Conservation (phyloP, 2,888 invertebrate genomes). For the Scaptomyza flava region DNA sequence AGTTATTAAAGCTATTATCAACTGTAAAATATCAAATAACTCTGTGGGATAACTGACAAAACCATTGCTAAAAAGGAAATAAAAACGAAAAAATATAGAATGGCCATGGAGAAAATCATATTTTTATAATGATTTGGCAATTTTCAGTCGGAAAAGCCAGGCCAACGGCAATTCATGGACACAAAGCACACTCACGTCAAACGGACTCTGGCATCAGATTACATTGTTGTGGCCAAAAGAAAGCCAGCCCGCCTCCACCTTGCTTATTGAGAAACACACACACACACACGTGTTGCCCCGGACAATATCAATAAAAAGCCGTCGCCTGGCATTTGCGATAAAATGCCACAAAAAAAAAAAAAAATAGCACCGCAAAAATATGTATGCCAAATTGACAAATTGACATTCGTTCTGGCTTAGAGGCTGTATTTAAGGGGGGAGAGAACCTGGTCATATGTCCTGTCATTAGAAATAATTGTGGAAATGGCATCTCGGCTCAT, state of each 20-base stretch:
- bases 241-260: conserved; percentile 6
- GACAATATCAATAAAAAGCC: conserved; percentile 77
- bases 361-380: conserved; percentile 57
- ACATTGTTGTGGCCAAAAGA: conserved; percentile 76
- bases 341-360: conserved; percentile 23
- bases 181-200: conserved; percentile 37
- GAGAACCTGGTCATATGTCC: conserved; percentile 55
- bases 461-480: conserved; percentile 75
- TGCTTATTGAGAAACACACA: conserved; percentile 1
- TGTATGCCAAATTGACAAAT: conserved; percentile 75
- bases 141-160: conserved; percentile 43
- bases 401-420: conserved; percentile 77
- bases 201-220: conserved; percentile 81
- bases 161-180: conserved; percentile 38
- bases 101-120: conserved; percentile 47
- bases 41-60: conserved; percentile 71
- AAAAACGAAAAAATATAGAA: conserved; percentile 7
- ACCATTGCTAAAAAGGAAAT: conserved; percentile 66
- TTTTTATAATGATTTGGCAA: conserved; percentile 73
- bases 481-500: conserved; percentile 33
- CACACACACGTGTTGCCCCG: conserved; percentile 74
- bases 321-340: conserved; percentile 65
- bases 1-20: conserved; percentile 74
- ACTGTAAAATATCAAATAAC: conserved; percentile 82
- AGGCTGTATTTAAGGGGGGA: not conserved